Evolutionary conservation across 2,888 invertebrate species (phyloP), one percentile per base, ranked within the genome.

Genomic region (Chorisops tibialis): DNA sequence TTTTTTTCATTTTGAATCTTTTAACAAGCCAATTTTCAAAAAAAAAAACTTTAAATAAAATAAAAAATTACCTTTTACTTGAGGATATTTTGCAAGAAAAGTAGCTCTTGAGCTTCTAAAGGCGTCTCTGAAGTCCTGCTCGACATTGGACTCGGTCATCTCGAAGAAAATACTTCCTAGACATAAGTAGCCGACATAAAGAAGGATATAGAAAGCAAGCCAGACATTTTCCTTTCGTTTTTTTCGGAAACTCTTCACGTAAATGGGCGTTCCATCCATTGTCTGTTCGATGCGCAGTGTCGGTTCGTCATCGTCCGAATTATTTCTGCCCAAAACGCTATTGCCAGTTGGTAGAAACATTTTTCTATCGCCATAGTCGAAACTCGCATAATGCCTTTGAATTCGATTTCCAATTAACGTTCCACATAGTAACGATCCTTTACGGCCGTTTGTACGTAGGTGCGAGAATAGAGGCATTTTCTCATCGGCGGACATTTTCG

Each of bases 141-240:
- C 88, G 63, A 81, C 69, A 0, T 87, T 86, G 0, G 81, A 79
- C 74, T 91, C 91, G 65, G 89, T 74, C 12, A 82, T 78, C 38
- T 83, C 82, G 74, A 90, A 90, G 54, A 87, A 81, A 63, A 85
- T 68, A 0, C 87, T 87, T 0, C 90, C 90, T 60, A 85, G 77
- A 18, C 83, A 78, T 71, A 90, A 74, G 74, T 85, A 90, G 45
- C 81, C 73, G 4, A 82, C 66, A 73, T 87, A 88, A 68, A 86
- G 82, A 4, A 83, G 56, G 3, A 85, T 70, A 70, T 82, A 87
- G 19, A 82, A 71, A 64, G 84, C 80, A 54, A 83, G 70, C 65
- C 75, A 67, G 49, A 68, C 56, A 39, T 70, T 67, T 49, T 68
- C 65, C 19, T 64, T 61, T 16, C 56, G 43, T 3, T 43, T 45